Evolutionary conservation across 2,797 vertebrate genomes (phyloP), one percentile per base, ranked within the genome.

Genomic region (Enteromius fasciolatus): DNA sequence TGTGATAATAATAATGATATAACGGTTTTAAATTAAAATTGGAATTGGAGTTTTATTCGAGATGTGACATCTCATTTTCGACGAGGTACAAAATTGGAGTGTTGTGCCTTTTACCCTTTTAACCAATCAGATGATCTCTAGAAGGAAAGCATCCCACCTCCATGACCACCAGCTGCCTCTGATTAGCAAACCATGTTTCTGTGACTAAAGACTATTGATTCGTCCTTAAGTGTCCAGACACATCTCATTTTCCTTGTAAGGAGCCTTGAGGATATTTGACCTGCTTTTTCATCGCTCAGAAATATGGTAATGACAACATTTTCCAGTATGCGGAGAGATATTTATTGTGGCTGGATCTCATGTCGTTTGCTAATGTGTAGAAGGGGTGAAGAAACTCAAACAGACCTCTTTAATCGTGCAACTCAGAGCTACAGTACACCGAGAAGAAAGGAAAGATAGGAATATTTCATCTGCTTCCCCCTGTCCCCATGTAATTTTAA

Each of bases 401-500:
- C 39, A 33, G 78, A 76, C 78, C 48, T 31, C 64, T 82, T 57
- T 83, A 83, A 73, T 84, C 52, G 46, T 81, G 63, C 61, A 52
- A 31, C 54, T 73, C 57, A 41, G 67, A 66, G 76, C 72, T 28
- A 54, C 66, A 80, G 66, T 52, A 68, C 64, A 23, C 15, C 9
- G 20, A 50, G 78, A 64, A 69, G 46, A 76, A 79, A 41, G 44
- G 52, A 80, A 69, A 83, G 82, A 82, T 80, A 82, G 73, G 76
- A 80, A 84, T 82, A 69, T 83, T 72, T 86, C n/a, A 78, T 77
- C 77, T 31, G 63, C 72, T 68, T 67, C 48, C 39, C 82, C 12
- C 18, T 7, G 20, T 79, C 46, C 61, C 80, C 64, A 83, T 86
- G 85, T 86, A 80, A 87, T 85, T 87, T 86, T 87, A 86, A 87